A percentile compares a stretch with the other conserved stretches of the same genome.
Conservation (phyloP, 2,888 invertebrate species). For the Deilephila porcellus region DNA sequence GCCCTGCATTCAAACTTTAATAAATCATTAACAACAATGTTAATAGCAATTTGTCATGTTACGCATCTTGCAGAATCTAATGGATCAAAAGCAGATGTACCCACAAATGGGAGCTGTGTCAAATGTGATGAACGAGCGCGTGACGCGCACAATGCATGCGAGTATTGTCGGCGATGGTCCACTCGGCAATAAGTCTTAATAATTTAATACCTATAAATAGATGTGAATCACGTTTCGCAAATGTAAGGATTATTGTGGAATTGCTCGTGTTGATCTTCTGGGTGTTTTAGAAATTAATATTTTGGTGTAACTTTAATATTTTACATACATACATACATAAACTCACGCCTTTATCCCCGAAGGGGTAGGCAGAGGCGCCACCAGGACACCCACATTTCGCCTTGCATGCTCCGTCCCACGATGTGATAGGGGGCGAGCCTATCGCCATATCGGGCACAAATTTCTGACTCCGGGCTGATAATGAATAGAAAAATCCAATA, state of each 20-base stretch:
- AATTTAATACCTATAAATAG: slow-evolving; percentile 58
- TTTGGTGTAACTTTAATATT: no score
- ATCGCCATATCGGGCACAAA: no score
- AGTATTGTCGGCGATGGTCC: slow-evolving; percentile 49
- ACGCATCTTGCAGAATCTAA: slow-evolving; percentile 30
- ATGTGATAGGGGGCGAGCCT: no score
- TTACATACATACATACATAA: no score
- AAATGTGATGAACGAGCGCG: slow-evolving; percentile 65
- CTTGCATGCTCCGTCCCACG: no score
- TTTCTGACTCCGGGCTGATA: no score
- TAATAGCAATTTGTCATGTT: slow-evolving; percentile 22
- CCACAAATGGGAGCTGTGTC: slow-evolving; percentile 46
- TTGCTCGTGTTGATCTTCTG: neutral
- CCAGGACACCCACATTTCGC: no score
- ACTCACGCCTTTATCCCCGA: no score
- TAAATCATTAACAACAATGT: slow-evolving; percentile 24
- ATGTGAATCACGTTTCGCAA: slow-evolving; percentile 65
- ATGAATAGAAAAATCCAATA: no score
- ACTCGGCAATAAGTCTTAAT: slow-evolving; percentile 43
- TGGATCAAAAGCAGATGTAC: slow-evolving; percentile 29
- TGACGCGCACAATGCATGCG: slow-evolving; percentile 67
- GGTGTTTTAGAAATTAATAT: neutral
- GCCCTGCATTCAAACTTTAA: neutral
- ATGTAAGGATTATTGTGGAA: slow-evolving; percentile 1
- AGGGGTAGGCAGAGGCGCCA: no score